Evolutionary conservation across 2,888 invertebrate genomes (phyloP), one percentile per base, ranked within the genome.

Genomic region (Parthenolecanium corni): DNA sequence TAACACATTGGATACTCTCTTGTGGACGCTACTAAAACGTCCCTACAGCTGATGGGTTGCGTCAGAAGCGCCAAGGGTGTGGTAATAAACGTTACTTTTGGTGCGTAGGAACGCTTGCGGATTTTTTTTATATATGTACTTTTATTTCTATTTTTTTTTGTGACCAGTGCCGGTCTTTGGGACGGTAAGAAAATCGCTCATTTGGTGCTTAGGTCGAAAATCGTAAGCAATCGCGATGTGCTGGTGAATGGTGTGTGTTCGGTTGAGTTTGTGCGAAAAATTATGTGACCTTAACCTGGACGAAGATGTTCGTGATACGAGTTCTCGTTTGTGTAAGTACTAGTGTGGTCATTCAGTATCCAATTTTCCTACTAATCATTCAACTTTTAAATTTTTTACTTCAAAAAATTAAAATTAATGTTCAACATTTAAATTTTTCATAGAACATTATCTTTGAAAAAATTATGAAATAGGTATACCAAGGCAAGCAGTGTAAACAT

Each of bases 51-150:
- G 49, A 46, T 31, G 46, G 31, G 61, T 61, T 61, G 61, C 61
- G 61, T 61, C 61, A 61, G 61, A 61, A 61, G 51, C 61, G 61
- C 61, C 61, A 51, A 61, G 61, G 61, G 61, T 61, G 61, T 61
- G 61, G 61, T 61, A 61, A 61, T 20, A 61, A 31, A 31, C 4
- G 9, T 9, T 4, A 6, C 36, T 36, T 49, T 20, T 49, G 49
- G 61, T 61, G 61, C 61, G 61, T 61, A 61, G 61, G 61, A 47
- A 36, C 51, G 61, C 24, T 61, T 49, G 49, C 51, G 61, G 36
- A 40, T 51, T 61, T 61, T 49, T 47, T 51, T 21, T 14, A n/a
- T n/a, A n/a, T n/a, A n/a, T n/a, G n/a, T n/a, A n/a, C 5, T 14
- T 31, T 20, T 52, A 5, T n/a, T n/a, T 23, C 18, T 18, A 6